These are phyloP conservation scores for Typhlichthys subterraneus DNA, from an alignment of 2,797 vertebrate genomes.

Conservation along the genomic window DNA sequence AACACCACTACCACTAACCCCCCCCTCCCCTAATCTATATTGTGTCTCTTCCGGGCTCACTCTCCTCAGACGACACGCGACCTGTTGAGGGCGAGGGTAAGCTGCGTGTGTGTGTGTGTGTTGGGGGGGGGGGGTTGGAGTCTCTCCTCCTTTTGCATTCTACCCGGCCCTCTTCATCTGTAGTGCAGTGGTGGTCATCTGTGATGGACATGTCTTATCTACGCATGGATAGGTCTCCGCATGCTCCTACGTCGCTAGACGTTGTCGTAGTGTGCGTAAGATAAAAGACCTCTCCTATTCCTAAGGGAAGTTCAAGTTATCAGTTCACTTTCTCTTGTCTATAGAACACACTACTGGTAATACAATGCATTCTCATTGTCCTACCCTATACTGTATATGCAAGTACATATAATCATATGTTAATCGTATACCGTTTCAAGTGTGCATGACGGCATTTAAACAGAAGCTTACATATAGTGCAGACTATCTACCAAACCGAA, in stretches of 20 bases:
- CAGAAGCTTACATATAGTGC: too few relatives aligned
- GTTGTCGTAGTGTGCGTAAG: neutral
- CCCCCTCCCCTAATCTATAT: conserved; percentile 44
- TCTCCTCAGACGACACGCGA: conserved; percentile 84
- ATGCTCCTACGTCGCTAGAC: conserved; percentile 10
- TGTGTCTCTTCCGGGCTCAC: conserved; percentile 70
- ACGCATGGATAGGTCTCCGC: conserved; percentile 43
- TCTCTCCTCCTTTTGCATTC: conserved; percentile 54
- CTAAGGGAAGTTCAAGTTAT: too few relatives aligned
- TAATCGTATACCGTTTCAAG: too few relatives aligned
- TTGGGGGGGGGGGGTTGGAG: conserved; percentile 12
- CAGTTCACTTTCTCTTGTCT: too few relatives aligned
- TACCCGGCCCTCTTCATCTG: conserved; percentile 30
- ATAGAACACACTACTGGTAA: too few relatives aligned
- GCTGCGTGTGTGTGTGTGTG: conserved; percentile 70
- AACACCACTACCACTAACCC: conserved; percentile 26
- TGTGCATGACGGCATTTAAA: too few relatives aligned
- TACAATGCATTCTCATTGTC: too few relatives aligned
- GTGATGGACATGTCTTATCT: conserved; percentile 48
- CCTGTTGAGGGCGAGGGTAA: conserved; percentile 91
- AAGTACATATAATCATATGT: too few relatives aligned
- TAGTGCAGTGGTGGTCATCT: conserved; percentile 63
- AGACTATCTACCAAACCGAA: too few relatives aligned
- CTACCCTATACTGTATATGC: too few relatives aligned
- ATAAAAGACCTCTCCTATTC: too few relatives aligned